Evolutionary conservation across 2,888 invertebrate species (phyloP).

Genomic region (Amiota communis): DNA sequence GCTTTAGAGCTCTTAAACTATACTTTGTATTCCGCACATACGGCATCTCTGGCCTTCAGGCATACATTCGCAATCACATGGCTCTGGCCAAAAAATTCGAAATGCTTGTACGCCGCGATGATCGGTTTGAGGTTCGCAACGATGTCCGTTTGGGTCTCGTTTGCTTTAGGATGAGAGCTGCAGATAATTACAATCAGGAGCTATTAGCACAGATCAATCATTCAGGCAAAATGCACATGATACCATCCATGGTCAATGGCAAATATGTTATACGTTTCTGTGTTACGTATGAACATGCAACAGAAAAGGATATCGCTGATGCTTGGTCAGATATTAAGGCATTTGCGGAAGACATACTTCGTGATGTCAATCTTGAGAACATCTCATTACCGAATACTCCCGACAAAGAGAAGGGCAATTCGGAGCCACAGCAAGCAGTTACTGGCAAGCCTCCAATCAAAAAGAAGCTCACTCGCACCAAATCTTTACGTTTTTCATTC

Average conservation of each 20-base stretch:
- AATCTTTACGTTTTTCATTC: conserved; percentile 72
- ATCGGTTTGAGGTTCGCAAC: conserved; percentile 84
- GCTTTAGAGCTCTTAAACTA: conserved; percentile 88
- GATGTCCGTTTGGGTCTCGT: conserved; percentile 84
- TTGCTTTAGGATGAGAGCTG: conserved; percentile 82
- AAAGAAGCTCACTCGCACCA: conserved; percentile 72
- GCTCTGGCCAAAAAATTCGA: conserved; percentile 85
- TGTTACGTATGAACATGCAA: conserved; percentile 85
- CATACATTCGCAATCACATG: conserved; percentile 88
- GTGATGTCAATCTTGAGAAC: conserved; percentile 66
- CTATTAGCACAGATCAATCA: conserved; percentile 86
- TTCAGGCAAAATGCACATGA: conserved; percentile 89
- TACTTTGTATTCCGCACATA: conserved; percentile 91
- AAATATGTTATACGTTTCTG: conserved; percentile 87
- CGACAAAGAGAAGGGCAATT: conserved; percentile 62
- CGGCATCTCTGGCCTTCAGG: conserved; percentile 86
- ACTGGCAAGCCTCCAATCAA: conserved; percentile 68
- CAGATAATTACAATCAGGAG: conserved; percentile 83
- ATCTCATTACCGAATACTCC: conserved; percentile 61
- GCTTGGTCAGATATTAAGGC: conserved; percentile 79
- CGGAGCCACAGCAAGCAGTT: conserved; percentile 57
- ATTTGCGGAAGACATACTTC: conserved; percentile 77
- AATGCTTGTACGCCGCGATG: conserved; percentile 79
- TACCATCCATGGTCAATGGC: conserved; percentile 84
- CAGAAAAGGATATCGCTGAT: conserved; percentile 81